Evolutionary conservation across 2,113 vertebrate genomes (phyloP).

Genomic region (Gila orcuttii): DNA sequence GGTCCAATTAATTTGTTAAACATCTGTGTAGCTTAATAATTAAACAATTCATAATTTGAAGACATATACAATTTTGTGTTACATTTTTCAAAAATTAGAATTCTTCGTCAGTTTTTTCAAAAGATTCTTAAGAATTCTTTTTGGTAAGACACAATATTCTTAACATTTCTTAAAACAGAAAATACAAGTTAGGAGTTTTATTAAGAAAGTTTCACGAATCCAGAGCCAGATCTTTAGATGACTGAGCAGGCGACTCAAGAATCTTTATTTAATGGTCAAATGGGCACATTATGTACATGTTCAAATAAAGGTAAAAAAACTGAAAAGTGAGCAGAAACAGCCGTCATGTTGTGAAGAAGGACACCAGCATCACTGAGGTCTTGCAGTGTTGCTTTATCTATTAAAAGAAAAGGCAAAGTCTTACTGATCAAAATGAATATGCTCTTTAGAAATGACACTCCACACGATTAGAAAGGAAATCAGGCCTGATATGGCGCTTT

Average conservation of each 20-base stretch:
- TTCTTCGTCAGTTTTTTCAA: background rate
- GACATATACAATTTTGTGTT: background rate
- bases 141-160: background rate
- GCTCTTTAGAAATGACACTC: background rate
- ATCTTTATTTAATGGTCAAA: background rate
- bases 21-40: background rate
- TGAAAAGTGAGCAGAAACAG: background rate
- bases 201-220: background rate
- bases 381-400: background rate
- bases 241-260: too few relatives aligned
- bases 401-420: conserved; percentile 9
- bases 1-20: background rate
- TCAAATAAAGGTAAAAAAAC: background rate
- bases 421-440: conserved; percentile 1
- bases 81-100: background rate
- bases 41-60: background rate
- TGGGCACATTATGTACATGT: background rate
- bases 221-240: background rate
- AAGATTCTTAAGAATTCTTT: background rate
- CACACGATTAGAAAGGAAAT: background rate
- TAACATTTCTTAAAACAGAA: background rate
- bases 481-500: too few relatives aligned
- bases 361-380: background rate
- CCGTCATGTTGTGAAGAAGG: background rate
- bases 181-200: background rate